Conservation (phyloP, 2,888 invertebrate genomes). For the Cremastinae sp. region DNA sequence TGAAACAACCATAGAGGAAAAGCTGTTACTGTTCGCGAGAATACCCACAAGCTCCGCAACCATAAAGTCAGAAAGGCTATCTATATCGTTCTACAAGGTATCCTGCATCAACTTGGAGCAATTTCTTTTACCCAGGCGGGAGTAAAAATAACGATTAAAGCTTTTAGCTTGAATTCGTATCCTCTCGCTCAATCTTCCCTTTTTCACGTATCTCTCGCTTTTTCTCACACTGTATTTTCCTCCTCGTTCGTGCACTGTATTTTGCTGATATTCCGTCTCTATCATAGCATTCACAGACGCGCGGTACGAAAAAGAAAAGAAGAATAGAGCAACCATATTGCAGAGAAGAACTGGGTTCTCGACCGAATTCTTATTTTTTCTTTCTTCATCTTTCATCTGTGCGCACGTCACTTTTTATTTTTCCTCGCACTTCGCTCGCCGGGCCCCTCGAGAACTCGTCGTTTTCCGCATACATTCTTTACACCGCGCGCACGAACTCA, state of each 20-base stretch:
- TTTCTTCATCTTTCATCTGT: conserved; percentile 30
- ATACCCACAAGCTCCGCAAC: conserved; percentile 56
- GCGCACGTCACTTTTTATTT: conserved; percentile 52
- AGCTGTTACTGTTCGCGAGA: conserved; percentile 26
- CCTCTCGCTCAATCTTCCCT: conserved; percentile 16
- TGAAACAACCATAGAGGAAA: conserved; percentile 10
- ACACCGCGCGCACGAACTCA: conserved; percentile 29
- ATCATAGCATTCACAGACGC: conserved; percentile 19
- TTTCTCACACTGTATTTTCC: conserved; percentile 12
- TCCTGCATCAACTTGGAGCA: conserved; percentile 58
- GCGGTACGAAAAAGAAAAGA: not conserved
- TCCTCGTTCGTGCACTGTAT: no score
- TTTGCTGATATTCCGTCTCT: no score
- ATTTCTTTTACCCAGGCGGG: conserved; percentile 67
- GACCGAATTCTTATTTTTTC: conserved; percentile 38
- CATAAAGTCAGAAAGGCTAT: conserved; percentile 57
- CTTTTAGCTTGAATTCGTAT: conserved; percentile 68
- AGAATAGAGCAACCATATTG: not conserved
- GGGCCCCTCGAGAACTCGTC: conserved; percentile 42
- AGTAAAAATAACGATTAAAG: conserved; percentile 71
- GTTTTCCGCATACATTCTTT: conserved; percentile 59
- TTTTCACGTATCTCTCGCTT: conserved; percentile 11
- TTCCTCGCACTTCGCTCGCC: conserved; percentile 51
- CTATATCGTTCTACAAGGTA: not conserved
- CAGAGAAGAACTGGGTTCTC: conserved; percentile 1